Evolutionary conservation across 2,797 vertebrate genomes (phyloP).

Genomic region (Phoebastria nigripes): DNA sequence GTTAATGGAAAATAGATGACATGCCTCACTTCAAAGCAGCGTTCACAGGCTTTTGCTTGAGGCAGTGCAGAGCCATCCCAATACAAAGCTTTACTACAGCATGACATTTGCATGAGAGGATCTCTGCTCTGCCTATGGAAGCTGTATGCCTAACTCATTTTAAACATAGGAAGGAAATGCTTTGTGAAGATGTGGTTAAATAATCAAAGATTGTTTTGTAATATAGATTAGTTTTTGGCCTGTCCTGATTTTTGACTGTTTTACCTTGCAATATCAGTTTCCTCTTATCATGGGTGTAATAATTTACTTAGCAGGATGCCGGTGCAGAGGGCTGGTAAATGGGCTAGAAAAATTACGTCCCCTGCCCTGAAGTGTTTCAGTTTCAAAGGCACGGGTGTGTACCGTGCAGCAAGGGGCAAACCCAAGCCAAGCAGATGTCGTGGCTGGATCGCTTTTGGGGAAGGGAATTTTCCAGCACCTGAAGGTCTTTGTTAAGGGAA

Average conservation of each 20-base stretch:
- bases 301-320: background rate
- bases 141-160: background rate
- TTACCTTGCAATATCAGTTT: background rate
- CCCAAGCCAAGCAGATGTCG: fast-evolving
- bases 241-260: background rate
- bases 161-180: background rate
- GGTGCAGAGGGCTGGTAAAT: background rate
- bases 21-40: background rate
- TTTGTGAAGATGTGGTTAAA: background rate
- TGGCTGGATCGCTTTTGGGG: background rate
- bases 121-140: background rate
- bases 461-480: background rate
- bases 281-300: background rate
- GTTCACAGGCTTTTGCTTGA: background rate
- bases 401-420: background rate
- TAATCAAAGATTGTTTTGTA: background rate
- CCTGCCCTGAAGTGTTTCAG: background rate
- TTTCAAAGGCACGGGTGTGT: background rate
- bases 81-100: background rate
- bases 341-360: background rate
- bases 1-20: background rate
- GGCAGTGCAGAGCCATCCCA: background rate
- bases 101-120: background rate
- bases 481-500: background rate
- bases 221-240: background rate